These are phyloP conservation scores for rabbit (Oryctolagus cuniculus) DNA, from an alignment of 2,113 vertebrate species.

Conservation along the genomic window DNA sequence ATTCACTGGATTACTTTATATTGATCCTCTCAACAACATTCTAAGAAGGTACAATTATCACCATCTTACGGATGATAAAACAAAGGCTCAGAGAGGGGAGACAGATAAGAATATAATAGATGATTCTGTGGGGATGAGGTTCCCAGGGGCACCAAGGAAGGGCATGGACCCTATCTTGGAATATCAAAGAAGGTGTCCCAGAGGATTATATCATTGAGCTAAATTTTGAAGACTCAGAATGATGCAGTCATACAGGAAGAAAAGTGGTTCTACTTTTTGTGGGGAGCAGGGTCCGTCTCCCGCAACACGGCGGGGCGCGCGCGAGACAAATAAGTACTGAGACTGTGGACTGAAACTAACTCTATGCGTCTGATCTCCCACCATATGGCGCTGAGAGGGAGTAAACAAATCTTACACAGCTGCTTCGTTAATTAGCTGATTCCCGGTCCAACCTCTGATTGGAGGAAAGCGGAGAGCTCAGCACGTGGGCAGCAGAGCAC, in stretches of 20 bases:
- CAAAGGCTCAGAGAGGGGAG: neutral
- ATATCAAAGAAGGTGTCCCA: neutral
- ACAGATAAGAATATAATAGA: neutral
- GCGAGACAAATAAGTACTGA: too few species aligned
- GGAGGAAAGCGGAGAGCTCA: too few species aligned
- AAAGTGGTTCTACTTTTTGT: neutral
- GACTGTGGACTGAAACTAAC: too few species aligned
- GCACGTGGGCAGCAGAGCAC: too few species aligned
- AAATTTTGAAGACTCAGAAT: conserved; percentile 13
- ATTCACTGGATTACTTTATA: neutral
- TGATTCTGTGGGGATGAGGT: neutral
- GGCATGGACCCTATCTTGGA: neutral
- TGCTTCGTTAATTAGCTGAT: too few species aligned
- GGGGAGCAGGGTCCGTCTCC: too few species aligned
- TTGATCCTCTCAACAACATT: neutral
- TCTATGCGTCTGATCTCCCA: too few species aligned
- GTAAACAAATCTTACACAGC: too few species aligned
- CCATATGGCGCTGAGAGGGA: too few species aligned
- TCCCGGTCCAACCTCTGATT: too few species aligned
- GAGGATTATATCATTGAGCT: neutral
- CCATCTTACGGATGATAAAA: neutral
- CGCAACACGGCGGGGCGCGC: too few species aligned
- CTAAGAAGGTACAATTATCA: neutral
- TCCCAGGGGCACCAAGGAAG: neutral
- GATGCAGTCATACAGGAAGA: neutral